These are phyloP conservation scores for Ganaspis brasiliensis DNA, from an alignment of 2,888 invertebrate genomes.

Conservation along the genomic window DNA sequence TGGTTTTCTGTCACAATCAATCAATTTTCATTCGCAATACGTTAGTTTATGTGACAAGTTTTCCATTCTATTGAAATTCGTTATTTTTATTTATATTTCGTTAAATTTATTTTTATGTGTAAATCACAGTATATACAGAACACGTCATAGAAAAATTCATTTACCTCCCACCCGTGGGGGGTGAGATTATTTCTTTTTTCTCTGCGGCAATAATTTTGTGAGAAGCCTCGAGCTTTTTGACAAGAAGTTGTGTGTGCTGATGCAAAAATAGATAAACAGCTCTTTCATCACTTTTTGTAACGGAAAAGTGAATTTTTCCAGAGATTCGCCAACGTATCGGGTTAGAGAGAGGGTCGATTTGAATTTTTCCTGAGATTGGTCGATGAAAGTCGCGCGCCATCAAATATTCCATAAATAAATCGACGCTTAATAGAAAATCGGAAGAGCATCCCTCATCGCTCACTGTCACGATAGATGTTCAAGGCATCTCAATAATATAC, in stretches of 20 bases:
- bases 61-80: background rate
- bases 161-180: too few relatives aligned
- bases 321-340: slow-evolving; percentile 54
- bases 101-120: background rate
- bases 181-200: background rate
- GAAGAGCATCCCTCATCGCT: slow-evolving; percentile 70
- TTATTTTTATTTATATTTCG: background rate
- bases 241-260: background rate
- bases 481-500: slow-evolving; percentile 77
- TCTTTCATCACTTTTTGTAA: slow-evolving; percentile 17
- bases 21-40: background rate
- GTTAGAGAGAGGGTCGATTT: slow-evolving; percentile 66
- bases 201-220: background rate
- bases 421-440: slow-evolving; percentile 79
- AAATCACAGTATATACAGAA: background rate
- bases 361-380: slow-evolving; percentile 69
- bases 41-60: slow-evolving; percentile 6
- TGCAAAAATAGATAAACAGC: slow-evolving; percentile 26
- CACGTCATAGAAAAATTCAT: background rate
- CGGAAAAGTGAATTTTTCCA: slow-evolving; percentile 8
- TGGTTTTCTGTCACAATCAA: slow-evolving; percentile 25
- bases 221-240: slow-evolving; percentile 2
- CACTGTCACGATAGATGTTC: slow-evolving; percentile 69
- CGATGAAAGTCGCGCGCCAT: slow-evolving; percentile 67
- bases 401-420: slow-evolving; percentile 80